Evolutionary conservation across 2,113 vertebrate species (phyloP).

Genomic region (Engraulis encrasicolus): DNA sequence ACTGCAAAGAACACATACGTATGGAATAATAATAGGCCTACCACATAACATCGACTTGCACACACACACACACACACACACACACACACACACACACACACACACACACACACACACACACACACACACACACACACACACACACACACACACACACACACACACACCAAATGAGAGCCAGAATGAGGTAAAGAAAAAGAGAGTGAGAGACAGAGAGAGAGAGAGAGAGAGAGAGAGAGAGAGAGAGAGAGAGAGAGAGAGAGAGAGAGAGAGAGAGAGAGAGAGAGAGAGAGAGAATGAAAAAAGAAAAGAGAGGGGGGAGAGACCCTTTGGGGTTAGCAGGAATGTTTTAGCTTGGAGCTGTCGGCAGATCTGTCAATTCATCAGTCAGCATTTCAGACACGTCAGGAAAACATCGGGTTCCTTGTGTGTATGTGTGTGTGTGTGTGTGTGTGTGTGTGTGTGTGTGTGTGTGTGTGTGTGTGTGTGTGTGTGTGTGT

Average conservation of each 20-base stretch:
- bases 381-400: slow-evolving; percentile 47
- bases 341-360: slow-evolving; percentile 65
- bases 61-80: too few species aligned
- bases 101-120: slow-evolving; percentile 5
- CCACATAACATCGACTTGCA: too few species aligned
- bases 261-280: slow-evolving; percentile 22
- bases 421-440: neutral
- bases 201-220: slow-evolving; percentile 13
- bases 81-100: neutral
- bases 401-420: slow-evolving; percentile 45
- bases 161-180: slow-evolving; percentile 19
- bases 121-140: neutral
- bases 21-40: too few species aligned
- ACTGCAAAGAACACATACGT: too few species aligned
- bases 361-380: slow-evolving; percentile 59
- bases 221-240: slow-evolving; percentile 43
- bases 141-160: slow-evolving; percentile 2
- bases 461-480: neutral
- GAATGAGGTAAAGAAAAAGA: too few species aligned
- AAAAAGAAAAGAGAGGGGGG: neutral
- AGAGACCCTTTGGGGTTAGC: neutral
- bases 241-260: slow-evolving; percentile 34
- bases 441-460: neutral
- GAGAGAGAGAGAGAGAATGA: neutral
- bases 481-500: neutral